Evolutionary conservation across 2,888 invertebrate genomes (phyloP), one percentile per base, ranked within the genome.

Genomic region (Euproctis similis): DNA sequence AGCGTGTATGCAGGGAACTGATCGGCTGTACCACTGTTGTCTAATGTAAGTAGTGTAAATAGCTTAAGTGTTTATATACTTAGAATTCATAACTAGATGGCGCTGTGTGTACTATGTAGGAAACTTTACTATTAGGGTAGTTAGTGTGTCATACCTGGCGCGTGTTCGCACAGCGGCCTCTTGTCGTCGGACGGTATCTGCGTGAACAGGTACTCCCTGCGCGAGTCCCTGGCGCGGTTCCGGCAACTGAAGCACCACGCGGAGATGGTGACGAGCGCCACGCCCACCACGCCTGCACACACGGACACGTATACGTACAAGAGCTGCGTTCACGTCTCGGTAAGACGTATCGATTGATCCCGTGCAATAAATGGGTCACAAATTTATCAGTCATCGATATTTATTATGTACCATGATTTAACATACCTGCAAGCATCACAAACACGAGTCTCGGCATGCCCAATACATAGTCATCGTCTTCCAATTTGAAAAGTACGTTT

Each of bases 381-480:
- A 16, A 16, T 16, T 4, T 16, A 16, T 16, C 7, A n/a, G n/a
- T n/a, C n/a, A n/a, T n/a, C n/a, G n/a, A n/a, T n/a, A n/a, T n/a
- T n/a, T n/a, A n/a, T n/a, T n/a, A n/a, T n/a, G n/a, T n/a, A n/a
- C n/a, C n/a, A n/a, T n/a, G n/a, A n/a, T n/a, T n/a, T n/a, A 14
- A 34, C 70, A 61, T 57, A 88, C 94, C 93, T 43, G 90, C 85
- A 6, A 93, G 59, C 55, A 93, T 87, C 16, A 94, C 88, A 61
- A 95, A 95, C 1, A 90, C 85, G 11, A 93, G 78, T 13, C 94
- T 77, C 0, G 94, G 92, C 77, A 95, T 74, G 0, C 94, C 94
- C 46, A 92, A 75, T 8, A 94, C 87, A 35, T 80, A 85, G 42
- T 90, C 90, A 49, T 93, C 89, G 7, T 80, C 77, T 24, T 86